Base-by-base conservation (phyloP, 2,888 invertebrate genomes). In the Synanthedon tipuliformis region DNA sequence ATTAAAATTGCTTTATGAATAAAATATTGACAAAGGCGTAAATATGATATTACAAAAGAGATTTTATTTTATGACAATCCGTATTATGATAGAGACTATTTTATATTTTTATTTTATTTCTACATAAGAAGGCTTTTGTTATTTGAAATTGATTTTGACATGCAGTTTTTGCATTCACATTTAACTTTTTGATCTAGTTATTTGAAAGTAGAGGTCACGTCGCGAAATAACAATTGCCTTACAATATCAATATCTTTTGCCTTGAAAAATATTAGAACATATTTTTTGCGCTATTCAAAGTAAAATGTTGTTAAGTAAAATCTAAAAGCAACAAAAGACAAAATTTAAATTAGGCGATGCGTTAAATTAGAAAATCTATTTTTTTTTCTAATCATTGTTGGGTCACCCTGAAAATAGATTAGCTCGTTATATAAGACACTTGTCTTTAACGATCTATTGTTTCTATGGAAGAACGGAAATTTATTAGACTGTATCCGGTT, bases 401-500 rank as follows among this genome's bases (percentile, higher is more conserved):
- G 51, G 34, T 49, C 12, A 49, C 49, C n/a, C 50, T 50, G 51
- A 54, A 58, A 56, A 58, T 16, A 49, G 49, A 16, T 23, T 23
- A 61, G 59, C 52, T 52, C 48, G 56, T 66, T 67, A 62, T 63
- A 61, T 59, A 69, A 69, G 61, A 18, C 18, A 18, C 3, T n/a
- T 18, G 50, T 50, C 48, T 51, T 61, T 66, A 74, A 74, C 61
- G 69, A 73, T 56, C 73, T 57, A 73, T 73, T 73, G 73, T 73
- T 59, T 65, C 59, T 58, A 61, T 59, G 63, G 59, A 57, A 23
- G 61, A 68, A 63, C 66, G 69, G 68, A 70, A 64, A 65, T 61
- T 34, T 55, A 67, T 63, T 61, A 40, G 8, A 34, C 18, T 12
- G 50, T 40, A 16, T 50, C 84, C 84, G 80, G 69, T 75, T 75